Base-by-base conservation (phyloP, 2,797 vertebrate species). In the Gambelia wislizenii region DNA sequence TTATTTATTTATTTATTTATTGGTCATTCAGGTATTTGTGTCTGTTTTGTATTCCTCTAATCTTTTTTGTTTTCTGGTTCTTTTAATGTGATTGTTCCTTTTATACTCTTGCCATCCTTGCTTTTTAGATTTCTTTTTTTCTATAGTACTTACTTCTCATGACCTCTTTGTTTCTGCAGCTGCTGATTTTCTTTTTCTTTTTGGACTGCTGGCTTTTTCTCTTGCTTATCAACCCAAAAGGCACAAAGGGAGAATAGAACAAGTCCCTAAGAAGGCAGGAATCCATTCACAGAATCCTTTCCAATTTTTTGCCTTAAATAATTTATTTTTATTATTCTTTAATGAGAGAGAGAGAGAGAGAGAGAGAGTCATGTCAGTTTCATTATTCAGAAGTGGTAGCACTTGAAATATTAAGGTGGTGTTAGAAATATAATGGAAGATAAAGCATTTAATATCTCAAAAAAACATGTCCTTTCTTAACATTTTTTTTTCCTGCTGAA, bases 121-220 rank as follows among this genome's bases (percentile, higher is more conserved):
- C 93, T 87, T 80, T 94, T 95, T 93, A 95, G 92, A 94, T 91
- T 85, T 52, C 89, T 89, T 91, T 93, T 67, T 94, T 96, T 95
- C 89, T 93, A 85, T 92, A 88, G 87, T 84, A 94, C 92, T 93
- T 94, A 91, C 67, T 89, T 94, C 95, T 95, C 91, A 93, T 92
- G 87, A 93, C 89, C 92, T 94, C 94, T 95, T 91, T 95, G 91
- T 94, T 94, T 87, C 93, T 92, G 91, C 93, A 94, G 93, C 91
- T 94, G 93, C 91, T 91, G 89, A 81, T 49, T 47, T 49, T 49
- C 47, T 27, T 4, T 61, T 54, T 54, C 20, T 42, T 84, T 74
- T 84, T 56, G 89, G 70, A 49, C 89, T 93, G 78, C 56, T 90
- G 70, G 75, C 64, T 69, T 85, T 91, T 89, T 86, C 80, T 86